These are phyloP conservation scores for Coreius guichenoti DNA, from an alignment of 2,797 vertebrate species.

Conservation along the genomic window DNA sequence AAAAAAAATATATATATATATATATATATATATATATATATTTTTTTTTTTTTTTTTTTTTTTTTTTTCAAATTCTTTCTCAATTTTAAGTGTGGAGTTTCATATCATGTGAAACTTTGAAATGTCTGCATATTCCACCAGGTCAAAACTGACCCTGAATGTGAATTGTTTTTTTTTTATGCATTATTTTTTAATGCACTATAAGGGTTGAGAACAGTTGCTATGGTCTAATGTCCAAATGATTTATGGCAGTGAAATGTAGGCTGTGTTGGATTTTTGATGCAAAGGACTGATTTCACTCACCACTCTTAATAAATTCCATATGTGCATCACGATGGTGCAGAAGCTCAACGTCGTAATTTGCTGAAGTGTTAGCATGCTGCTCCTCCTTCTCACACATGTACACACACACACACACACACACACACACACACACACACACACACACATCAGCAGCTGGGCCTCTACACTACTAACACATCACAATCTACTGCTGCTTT, in stretches of 20 bases:
- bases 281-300: constrained; percentile 61
- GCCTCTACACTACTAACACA: neutral
- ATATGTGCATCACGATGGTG: constrained; percentile 97
- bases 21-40: too few relatives aligned
- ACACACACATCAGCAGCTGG: constrained; percentile 39
- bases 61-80: neutral
- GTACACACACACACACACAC: constrained; percentile 61
- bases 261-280: neutral
- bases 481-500: constrained; percentile 75
- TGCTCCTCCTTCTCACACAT: constrained; percentile 92
- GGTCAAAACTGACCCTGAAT: neutral
- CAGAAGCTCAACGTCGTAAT: constrained; percentile 97
- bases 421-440: constrained; percentile 54
- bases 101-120: neutral
- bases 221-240: neutral
- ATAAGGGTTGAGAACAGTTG: neutral
- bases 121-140: neutral
- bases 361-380: constrained; percentile 98
- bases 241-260: constrained; percentile 1
- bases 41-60: too few relatives aligned
- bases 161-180: neutral
- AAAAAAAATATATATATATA: too few relatives aligned
- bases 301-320: constrained; percentile 96
- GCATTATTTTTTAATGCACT: neutral
- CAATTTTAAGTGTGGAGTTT: neutral